Percentiles rank a stretch among this genome's conserved stretches.
Conservation (phyloP, 2,888 invertebrate species). For the Ennomos quercinarius region DNA sequence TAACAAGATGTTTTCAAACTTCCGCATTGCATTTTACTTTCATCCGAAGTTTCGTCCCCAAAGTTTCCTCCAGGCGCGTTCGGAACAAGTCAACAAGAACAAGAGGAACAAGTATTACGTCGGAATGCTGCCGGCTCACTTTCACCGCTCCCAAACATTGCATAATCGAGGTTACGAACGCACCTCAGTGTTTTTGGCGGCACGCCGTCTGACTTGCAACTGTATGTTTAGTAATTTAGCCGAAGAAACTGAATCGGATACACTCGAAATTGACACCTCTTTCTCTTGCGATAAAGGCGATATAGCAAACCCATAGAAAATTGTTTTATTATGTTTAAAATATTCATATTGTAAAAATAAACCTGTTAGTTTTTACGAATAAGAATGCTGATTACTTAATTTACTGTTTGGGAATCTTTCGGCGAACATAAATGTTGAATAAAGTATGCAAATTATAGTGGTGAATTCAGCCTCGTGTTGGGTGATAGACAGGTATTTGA, state of each 20-base stretch:
- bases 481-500: constrained; percentile 18
- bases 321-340: no score
- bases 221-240: constrained; percentile 7
- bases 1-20: not conserved
- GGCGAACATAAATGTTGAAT: not conserved
- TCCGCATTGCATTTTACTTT: constrained; percentile 27
- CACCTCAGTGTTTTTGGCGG: constrained; percentile 57
- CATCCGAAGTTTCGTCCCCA: constrained; percentile 13
- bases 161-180: constrained; percentile 44
- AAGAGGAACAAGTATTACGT: constrained; percentile 42
- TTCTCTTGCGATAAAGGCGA: not conserved
- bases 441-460: constrained; percentile 11
- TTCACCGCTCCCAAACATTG: constrained; percentile 53
- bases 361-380: not conserved
- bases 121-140: constrained; percentile 66
- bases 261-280: constrained; percentile 6
- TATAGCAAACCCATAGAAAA: no score
- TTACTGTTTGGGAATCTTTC: not conserved
- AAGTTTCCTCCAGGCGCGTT: constrained; percentile 21
- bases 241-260: not conserved
- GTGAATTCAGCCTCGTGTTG: constrained; percentile 4
- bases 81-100: no score
- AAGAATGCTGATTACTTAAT: constrained; percentile 7
- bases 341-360: no score
- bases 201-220: constrained; percentile 62